A percentile compares a stretch with the other conserved stretches of the same genome.
phyloP scores from a whole-genome alignment of 1,140 invertebrate species.

The Drosophila takahashii region DNA sequence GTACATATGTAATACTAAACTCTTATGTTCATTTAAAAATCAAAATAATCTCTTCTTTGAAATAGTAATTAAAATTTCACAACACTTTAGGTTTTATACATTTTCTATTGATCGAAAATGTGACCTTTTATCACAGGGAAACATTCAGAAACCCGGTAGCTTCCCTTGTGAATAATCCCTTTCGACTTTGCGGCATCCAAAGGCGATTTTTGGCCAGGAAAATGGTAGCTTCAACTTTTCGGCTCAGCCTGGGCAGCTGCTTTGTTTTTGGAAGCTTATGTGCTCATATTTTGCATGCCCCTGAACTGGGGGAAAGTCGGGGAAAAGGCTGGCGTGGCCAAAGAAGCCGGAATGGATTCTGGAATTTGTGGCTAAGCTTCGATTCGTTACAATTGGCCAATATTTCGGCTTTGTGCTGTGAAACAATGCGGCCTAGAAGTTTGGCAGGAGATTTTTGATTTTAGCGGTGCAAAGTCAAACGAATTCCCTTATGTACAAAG shows the following conservation, averaged over 20 bases:
- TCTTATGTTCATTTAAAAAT: too few species aligned
- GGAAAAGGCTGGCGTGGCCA: neutral
- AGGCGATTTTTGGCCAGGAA: slow-evolving; percentile 15
- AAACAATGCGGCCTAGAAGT: slow-evolving; percentile 48
- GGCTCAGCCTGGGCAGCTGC: slow-evolving; percentile 21
- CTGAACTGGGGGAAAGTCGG: neutral
- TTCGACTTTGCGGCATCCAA: slow-evolving; percentile 2
- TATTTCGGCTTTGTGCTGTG: slow-evolving; percentile 57
- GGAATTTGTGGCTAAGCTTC: slow-evolving; percentile 55
- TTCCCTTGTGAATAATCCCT: neutral
- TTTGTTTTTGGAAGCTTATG: slow-evolving; percentile 64
- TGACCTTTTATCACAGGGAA: too few species aligned
- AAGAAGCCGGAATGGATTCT: slow-evolving; percentile 8
- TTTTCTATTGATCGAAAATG: neutral
- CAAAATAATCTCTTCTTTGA: too few species aligned
- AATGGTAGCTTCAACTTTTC: slow-evolving; percentile 42
- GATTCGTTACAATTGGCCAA: slow-evolving; percentile 50
- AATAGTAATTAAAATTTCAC: too few species aligned
- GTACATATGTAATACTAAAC: too few species aligned
- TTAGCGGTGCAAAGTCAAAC: slow-evolving; percentile 43
- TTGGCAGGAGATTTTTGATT: slow-evolving; percentile 46
- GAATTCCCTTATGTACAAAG: slow-evolving; percentile 36
- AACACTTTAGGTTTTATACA: too few species aligned
- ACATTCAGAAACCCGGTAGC: slow-evolving; percentile 4
- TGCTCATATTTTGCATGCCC: slow-evolving; percentile 43